A percentile compares a stretch with the other conserved stretches of the same genome.
These are phyloP conservation scores for Acromyrmex echinatior DNA, from an alignment of 1,140 invertebrate species.

Conservation along the genomic window DNA sequence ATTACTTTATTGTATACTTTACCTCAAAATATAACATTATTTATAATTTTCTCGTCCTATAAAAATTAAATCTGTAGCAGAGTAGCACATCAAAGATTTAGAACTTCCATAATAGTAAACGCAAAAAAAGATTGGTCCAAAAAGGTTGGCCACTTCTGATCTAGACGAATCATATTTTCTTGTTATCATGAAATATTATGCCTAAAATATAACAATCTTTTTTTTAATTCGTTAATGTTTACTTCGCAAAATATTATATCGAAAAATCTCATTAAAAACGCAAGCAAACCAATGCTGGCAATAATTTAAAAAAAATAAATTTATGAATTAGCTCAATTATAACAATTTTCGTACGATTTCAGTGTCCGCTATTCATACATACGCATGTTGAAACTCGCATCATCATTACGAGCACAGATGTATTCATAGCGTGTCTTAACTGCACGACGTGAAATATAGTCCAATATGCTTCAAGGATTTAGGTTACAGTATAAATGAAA, in stretches of 20 bases:
- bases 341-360: neutral
- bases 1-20: too few species aligned
- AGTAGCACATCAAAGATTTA: too few species aligned
- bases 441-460: conserved; percentile 27
- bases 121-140: too few species aligned
- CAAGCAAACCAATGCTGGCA: neutral
- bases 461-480: conserved; percentile 41
- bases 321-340: neutral
- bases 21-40: too few species aligned
- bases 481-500: conserved; percentile 34
- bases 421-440: conserved; percentile 38
- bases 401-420: neutral
- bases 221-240: neutral
- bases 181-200: neutral
- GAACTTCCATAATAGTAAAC: too few species aligned
- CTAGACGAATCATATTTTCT: neutral
- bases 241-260: neutral
- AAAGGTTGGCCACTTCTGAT: neutral
- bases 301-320: conserved; percentile 4
- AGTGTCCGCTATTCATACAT: neutral
- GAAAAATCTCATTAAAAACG: neutral
- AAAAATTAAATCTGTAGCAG: too few species aligned
- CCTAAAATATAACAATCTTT: conserved; percentile 1
- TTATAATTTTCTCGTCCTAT: too few species aligned
- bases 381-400: conserved; percentile 16